Base-by-base conservation (phyloP, 2,113 vertebrate genomes). In the Megaleporinus macrocephalus region DNA sequence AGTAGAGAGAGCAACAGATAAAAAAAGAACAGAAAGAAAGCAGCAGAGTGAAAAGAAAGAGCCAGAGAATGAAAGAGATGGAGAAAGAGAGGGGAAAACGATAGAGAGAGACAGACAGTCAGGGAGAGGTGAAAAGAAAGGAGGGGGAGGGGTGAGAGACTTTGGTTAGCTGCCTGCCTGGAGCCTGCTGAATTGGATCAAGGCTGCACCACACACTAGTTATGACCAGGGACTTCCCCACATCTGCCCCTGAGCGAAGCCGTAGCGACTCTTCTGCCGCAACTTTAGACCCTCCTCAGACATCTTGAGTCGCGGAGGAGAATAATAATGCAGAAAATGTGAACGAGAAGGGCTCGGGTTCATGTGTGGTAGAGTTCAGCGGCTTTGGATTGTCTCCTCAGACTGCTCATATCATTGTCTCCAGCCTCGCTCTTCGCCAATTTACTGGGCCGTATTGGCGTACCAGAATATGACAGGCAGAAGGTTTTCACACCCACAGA, bases 401-500 rank as follows among this genome's bases (percentile, higher is more conserved):
- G 65, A 10, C 53, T 75, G 18, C 57, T 33, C 57, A 29, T 78
- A 83, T 83, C 76, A 44, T 44, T 2, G 73, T 80, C 85, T 75
- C 66, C 79, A 49, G 15, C 26, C 62, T 74, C 47, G 20, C 73
- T 44, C 69, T 78, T 65, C 30, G 70, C 76, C 69, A 59, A 80
- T 80, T 76, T 75, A 80, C 71, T 76, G 78, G 69, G 72, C 62
- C 22, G 66, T 77, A 81, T 41, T 65, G 74, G 66, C 72, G 16
- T 33, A 78, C 57, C 73, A 65, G 74, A 78, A 75, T 83, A 79
- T 80, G 73, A 76, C 83, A 83, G 78, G 73, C 78, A 81, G 80
- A 81, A 72, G 69, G 69, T 66, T 82, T 81, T 85, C 84, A 82
- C 84, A 82, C 80, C 76, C 84, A 82, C 84, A 85, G 41, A 78